phyloP scores from a whole-genome alignment of 2,797 vertebrate species.

The Xiphophorus birchmanni region DNA sequence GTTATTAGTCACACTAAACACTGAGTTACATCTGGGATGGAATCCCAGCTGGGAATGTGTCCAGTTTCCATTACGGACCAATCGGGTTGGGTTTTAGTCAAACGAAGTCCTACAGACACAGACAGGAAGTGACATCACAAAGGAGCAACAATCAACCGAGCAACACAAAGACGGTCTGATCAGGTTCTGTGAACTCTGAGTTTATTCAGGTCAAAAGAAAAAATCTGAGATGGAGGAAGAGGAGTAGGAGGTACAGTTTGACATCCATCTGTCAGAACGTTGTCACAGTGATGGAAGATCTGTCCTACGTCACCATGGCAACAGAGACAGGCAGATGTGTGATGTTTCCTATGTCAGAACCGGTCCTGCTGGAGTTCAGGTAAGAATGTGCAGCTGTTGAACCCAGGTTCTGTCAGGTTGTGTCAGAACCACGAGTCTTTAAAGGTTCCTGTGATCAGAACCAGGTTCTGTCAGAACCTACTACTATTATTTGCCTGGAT shows the following conservation, averaged over 20 bases:
- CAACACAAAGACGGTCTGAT: not conserved
- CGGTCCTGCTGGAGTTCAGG: not conserved
- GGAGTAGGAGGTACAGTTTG: not conserved
- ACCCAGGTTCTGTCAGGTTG: too few relatives aligned
- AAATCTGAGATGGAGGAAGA: not conserved
- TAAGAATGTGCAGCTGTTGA: too few relatives aligned
- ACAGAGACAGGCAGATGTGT: conserved; percentile 3
- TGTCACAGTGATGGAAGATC: not conserved
- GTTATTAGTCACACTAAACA: not conserved
- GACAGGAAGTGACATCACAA: not conserved
- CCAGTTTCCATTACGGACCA: not conserved
- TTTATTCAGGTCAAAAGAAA: not conserved
- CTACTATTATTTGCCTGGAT: too few relatives aligned
- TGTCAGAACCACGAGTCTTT: too few relatives aligned
- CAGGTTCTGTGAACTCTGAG: not conserved
- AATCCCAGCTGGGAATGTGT: not conserved
- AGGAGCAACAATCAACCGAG: not conserved
- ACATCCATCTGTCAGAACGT: conserved; percentile 8
- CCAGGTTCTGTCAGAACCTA: too few relatives aligned
- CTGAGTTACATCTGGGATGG: not conserved
- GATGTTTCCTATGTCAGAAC: not conserved
- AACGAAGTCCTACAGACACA: not conserved
- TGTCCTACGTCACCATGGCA: conserved; percentile 7
- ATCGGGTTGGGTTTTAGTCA: not conserved
- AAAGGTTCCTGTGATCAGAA: too few relatives aligned